Evolutionary conservation across 1,140 invertebrate genomes (phyloP), one percentile per base, ranked within the genome.

Genomic region (Drosophila pseudoananassae): DNA sequence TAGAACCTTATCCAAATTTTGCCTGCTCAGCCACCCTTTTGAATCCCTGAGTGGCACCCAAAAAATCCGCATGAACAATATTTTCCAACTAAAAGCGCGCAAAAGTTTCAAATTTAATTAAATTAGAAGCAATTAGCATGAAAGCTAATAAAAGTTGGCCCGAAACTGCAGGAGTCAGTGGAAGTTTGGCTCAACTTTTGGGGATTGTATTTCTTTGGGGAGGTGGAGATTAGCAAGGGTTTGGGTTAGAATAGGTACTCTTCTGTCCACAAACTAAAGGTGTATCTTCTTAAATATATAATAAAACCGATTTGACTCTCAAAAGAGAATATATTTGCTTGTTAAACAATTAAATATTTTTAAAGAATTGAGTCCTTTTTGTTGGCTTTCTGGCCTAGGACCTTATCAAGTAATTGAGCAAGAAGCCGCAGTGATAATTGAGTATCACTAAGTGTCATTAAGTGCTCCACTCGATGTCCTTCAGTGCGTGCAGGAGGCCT

Each of bases 31-130:
- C 82, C 17, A 31, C 38, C 12, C 46, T 43, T 29, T 20, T 5
- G 4, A 38, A 10, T 20, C 12, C 40, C 56, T 33, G 38, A 46
- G 23, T 63, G 60, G 36, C 14, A 43, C 0, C 49, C 51, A 38
- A 51, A 73, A 65, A 47, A 50, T 50, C 69, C 80, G 51, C 55
- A 65, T 82, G 78, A 55, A 83, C 71, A 78, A 88, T 87, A 83
- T 83, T 83, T 88, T 88, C 66, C 45, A 83, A 87, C 83, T 88
- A 83, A 76, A 87, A 88, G 43, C 52, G 53, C 46, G 83, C 47
- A 82, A 88, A 88, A 87, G 59, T 88, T 89, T 78, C 78, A 84
- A 78, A 83, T 88, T 89, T 88, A 88, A 88, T 88, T 88, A 88
- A 88, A 88, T 88, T 88, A 89, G 84, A 89, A 79, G 83, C 83